Evolutionary conservation across 2,888 invertebrate genomes (phyloP), one percentile per base, ranked within the genome.

Genomic region (Cryptus armator): DNA sequence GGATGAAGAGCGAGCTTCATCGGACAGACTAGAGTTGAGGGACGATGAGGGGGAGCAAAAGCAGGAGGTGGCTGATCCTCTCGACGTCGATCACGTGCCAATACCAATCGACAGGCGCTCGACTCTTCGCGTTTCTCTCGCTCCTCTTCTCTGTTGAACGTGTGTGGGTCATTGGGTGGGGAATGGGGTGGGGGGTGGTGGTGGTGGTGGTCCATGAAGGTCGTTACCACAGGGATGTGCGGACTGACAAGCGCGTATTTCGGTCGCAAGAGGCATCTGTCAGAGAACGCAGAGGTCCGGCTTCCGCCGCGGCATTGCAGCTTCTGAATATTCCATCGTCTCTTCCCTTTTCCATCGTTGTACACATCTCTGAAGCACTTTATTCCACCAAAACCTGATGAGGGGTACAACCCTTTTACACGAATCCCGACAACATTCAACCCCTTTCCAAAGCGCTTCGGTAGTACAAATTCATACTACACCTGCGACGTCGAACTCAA

Each of bases 81-180:
- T 85, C 72, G 83, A 85, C 80, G 85, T 84, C 84, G 81, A 86
- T 86, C 86, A 84, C 86, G 77, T 85, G 85, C 85, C 85, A 85
- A 82, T 85, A 83, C 80, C 85, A 85, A 82, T 85, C 72, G 85
- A 48, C 83, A 72, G 83, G 53, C 80, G 81, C 68, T 80, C 83
- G 72, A 67, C 85, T 83, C 80, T 81, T 85, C 80, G 53, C 32
- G 62, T 62, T 59, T 14, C 62, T 16, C 48, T 12, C 32, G 24
- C 14, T 59, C 46, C 62, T 16, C 37, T 46, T 66, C 67, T 53
- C 72, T 46, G 51, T 66, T 37, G 37, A 37, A 37, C 7, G 37
- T 9, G 37, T 37, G 37, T 37, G 37, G 37, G 37, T 37, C 37
- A 37, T 37, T 1, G 37, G 37, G 1, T 6, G 37, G 9, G 9